Evolutionary conservation across 2,797 vertebrate species (phyloP), one percentile per base, ranked within the genome.

Genomic region (Neosalanx taihuensis): DNA sequence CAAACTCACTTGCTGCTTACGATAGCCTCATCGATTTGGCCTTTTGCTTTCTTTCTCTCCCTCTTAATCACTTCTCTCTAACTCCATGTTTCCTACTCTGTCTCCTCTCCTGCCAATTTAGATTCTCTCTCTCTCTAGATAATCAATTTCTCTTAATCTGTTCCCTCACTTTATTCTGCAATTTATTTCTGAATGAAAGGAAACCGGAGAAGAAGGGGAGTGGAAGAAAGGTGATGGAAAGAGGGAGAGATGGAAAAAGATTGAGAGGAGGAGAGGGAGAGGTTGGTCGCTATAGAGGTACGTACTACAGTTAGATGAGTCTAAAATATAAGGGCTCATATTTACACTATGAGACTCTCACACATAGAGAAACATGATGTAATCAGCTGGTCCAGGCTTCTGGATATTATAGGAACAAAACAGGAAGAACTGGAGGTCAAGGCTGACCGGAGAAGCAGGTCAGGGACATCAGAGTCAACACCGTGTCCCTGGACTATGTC

Each of bases 371-470:
- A 12, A 49, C 37, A 26, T 9, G 15, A 23, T 26, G 57, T 56
- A 56, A 56, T 56, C 51, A 6, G 23, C 18, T n/a, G 15, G 15
- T 56, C 15, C 51, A 56, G 51, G 51, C 23, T 67, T 60, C 70
- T 70, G 74, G 75, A 78, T 77, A 72, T 82, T 75, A 76, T 70
- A 63, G 26, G 31, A 15, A 63, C 61, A 63, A 33, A 63, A 70
- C 10, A 72, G 75, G 76, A 79, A 80, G 64, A 56, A 29, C 41
- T 12, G 51, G 57, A 75, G 79, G 75, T 26, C 70, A 80, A 79
- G 77, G 72, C 70, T 66, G 73, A 81, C 51, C 37, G 60, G 71
- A 70, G 57, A 46, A 66, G 62, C 33, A 64, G 71, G 70, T 80
- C 76, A 79, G 71, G 75, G 74, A 20, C 46, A 67, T 64, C 65